Evolutionary conservation across 2,113 vertebrate genomes (phyloP).

Genomic region (Tor tambroides): DNA sequence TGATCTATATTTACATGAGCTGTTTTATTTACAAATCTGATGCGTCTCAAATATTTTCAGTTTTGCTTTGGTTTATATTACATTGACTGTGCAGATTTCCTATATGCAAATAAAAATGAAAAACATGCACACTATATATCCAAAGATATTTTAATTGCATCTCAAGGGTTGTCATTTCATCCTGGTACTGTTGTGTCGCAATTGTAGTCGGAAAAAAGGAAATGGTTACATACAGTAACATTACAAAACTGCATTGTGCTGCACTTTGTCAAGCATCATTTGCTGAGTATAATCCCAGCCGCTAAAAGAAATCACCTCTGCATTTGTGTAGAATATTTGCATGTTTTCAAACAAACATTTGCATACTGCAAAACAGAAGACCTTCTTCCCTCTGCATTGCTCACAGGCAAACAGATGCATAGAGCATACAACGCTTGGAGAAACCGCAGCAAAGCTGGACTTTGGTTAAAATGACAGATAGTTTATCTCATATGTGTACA

Average conservation of each 20-base stretch:
- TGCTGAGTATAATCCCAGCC: neutral
- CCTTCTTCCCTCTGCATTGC: neutral
- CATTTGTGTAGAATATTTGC: neutral
- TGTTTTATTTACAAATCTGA: neutral
- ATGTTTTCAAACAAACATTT: slow-evolving; percentile 7
- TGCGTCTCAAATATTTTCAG: neutral
- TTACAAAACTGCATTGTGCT: neutral
- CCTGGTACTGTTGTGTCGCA: neutral
- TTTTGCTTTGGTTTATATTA: neutral
- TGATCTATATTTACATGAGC: neutral
- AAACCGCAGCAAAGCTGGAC: neutral
- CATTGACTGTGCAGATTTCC: neutral
- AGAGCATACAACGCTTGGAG: neutral
- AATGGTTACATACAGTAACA: neutral
- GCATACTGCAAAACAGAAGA: neutral
- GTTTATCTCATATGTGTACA: slow-evolving; percentile 3
- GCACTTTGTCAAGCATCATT: neutral
- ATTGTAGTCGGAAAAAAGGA: neutral
- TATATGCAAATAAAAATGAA: neutral
- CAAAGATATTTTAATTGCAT: too few relatives aligned
- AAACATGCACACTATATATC: neutral
- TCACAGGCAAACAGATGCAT: neutral
- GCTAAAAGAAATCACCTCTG: neutral
- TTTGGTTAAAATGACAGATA: neutral
- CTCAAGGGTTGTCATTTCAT: neutral